phyloP scores from a whole-genome alignment of 2,888 invertebrate species.

The Adineta ricciae region DNA sequence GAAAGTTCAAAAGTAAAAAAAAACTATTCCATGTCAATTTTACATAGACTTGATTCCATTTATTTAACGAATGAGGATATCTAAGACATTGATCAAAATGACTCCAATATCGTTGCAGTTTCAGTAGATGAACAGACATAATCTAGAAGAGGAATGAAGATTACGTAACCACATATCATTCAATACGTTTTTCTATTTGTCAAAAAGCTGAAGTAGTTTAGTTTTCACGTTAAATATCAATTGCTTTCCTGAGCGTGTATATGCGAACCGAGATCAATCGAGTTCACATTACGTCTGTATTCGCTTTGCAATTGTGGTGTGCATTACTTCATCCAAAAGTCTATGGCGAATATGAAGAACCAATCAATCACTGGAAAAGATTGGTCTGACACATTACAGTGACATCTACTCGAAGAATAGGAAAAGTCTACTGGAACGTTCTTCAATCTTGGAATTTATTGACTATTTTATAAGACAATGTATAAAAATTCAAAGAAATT shows the following conservation, averaged over 20 bases:
- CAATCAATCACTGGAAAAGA: neutral
- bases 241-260: neutral
- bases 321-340: neutral
- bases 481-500: neutral
- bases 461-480: neutral
- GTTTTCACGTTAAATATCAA: neutral
- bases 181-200: too few species aligned
- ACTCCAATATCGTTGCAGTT: neutral
- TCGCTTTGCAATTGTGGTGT: neutral
- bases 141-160: neutral
- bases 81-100: neutral
- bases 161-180: neutral
- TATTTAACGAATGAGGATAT: neutral
- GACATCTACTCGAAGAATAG: neutral
- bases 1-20: neutral
- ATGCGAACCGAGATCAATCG: neutral
- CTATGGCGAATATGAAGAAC: neutral
- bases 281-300: neutral
- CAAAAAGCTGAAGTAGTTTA: neutral
- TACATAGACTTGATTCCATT: neutral
- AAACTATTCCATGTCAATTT: too few species aligned
- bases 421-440: too few species aligned
- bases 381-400: neutral
- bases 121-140: neutral
- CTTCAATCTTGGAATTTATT: neutral